phyloP scores from a whole-genome alignment of 2,888 invertebrate genomes.

The Drosophila pseudotalamancana region DNA sequence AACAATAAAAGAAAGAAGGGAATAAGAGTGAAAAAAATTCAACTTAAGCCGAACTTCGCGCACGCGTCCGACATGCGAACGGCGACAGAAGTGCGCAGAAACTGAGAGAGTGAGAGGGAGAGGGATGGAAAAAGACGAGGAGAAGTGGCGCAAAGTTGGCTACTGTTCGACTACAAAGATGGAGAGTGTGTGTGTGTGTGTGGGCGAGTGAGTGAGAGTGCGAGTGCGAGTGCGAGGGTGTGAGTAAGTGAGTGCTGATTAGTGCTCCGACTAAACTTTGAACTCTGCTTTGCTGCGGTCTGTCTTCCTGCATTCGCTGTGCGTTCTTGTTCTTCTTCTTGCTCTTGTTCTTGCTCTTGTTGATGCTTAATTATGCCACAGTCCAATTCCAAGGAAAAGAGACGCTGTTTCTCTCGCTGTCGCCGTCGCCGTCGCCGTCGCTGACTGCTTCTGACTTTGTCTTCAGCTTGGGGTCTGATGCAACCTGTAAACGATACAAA shows the following conservation, averaged over 20 bases:
- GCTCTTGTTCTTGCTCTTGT: too few relatives aligned
- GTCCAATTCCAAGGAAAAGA: background rate
- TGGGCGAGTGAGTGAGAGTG: background rate
- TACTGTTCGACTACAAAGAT: conserved; percentile 18
- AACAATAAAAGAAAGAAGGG: conserved; percentile 4
- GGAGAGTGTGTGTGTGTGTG: background rate
- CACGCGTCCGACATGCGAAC: conserved; percentile 71
- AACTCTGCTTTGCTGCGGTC: conserved; percentile 4
- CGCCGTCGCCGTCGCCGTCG: background rate
- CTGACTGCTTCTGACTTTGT: background rate
- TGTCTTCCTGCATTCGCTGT: background rate
- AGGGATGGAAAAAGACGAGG: background rate
- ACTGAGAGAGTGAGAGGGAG: background rate
- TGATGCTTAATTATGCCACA: conserved; percentile 6
- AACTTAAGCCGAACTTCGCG: conserved; percentile 50
- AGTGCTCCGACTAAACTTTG: conserved; percentile 23
- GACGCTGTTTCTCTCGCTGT: background rate
- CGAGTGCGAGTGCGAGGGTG: background rate
- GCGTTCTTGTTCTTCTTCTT: too few relatives aligned
- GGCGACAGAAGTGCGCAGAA: conserved; percentile 24
- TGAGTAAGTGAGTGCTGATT: conserved; percentile 15
- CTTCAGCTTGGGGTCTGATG: conserved; percentile 9
- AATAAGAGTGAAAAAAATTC: background rate
- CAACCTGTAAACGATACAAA: conserved; percentile 75
- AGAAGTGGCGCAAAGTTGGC: conserved; percentile 4